These are phyloP conservation scores for Heliornis fulica DNA, from an alignment of 2,113 vertebrate genomes.

Conservation along the genomic window DNA sequence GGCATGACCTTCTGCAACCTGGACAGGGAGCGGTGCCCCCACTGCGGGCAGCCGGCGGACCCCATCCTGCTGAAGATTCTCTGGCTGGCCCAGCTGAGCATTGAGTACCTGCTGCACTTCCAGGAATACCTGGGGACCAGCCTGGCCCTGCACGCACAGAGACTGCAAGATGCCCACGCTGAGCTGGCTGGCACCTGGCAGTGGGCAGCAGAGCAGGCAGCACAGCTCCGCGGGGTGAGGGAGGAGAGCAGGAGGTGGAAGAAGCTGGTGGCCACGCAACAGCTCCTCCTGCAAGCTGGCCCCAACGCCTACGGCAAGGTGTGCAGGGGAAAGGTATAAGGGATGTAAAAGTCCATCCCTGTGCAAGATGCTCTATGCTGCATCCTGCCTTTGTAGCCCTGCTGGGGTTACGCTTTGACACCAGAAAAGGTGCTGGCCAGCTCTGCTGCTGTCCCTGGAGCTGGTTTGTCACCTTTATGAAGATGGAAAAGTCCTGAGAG, in stretches of 20 bases:
- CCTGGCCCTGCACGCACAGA: conserved; percentile 50
- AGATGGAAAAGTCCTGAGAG: background rate
- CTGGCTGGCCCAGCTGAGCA: conserved; percentile 79
- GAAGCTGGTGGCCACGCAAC: conserved; percentile 72
- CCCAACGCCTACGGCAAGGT: conserved; percentile 73
- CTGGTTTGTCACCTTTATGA: background rate
- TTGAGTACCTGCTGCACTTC: conserved; percentile 78
- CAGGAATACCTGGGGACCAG: conserved; percentile 72
- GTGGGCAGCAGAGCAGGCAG: conserved; percentile 42
- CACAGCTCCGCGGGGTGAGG: conserved; percentile 52
- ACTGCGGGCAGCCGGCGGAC: conserved; percentile 70
- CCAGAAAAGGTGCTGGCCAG: background rate
- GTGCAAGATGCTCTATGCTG: background rate
- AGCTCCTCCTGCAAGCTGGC: conserved; percentile 70
- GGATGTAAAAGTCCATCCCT: accelerated
- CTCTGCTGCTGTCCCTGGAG: background rate
- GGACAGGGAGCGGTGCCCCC: conserved; percentile 68
- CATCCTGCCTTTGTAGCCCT: background rate
- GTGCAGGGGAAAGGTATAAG: background rate
- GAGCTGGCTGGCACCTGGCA: conserved; percentile 43
- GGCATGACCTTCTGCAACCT: conserved; percentile 79
- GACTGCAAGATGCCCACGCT: conserved; percentile 41
- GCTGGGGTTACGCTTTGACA: too few relatives aligned
- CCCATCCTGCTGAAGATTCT: conserved; percentile 74
- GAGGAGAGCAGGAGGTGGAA: conserved; percentile 73